phyloP scores from a whole-genome alignment of 2,113 vertebrate genomes.

The Hypanus sabinus region DNA sequence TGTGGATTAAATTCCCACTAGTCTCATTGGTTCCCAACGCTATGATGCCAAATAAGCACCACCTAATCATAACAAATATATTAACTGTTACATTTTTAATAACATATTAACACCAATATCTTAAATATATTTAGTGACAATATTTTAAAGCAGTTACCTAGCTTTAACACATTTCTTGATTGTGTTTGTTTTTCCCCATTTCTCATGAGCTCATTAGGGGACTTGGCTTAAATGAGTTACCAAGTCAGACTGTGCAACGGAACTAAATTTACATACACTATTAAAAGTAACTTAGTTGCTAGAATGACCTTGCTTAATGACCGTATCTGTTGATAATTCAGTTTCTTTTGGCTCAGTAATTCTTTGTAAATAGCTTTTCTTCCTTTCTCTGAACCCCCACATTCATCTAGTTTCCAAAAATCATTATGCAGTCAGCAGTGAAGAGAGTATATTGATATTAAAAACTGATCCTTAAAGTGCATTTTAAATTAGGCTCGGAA shows the following conservation, averaged over 20 bases:
- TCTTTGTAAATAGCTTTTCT: not conserved
- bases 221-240: constrained; percentile 29
- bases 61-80: not conserved
- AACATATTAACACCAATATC: not conserved
- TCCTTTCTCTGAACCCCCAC: not conserved
- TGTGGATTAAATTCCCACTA: not conserved
- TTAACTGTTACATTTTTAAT: not conserved
- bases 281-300: constrained; percentile 17
- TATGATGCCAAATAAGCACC: not conserved
- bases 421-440: not conserved
- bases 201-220: not conserved
- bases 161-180: not conserved
- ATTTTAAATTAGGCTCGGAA: not conserved
- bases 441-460: not conserved
- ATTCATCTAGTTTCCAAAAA: not conserved
- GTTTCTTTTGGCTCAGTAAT: constrained; percentile 19
- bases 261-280: constrained; percentile 27
- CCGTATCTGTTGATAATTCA: not conserved
- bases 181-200: not conserved
- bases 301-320: constrained; percentile 21
- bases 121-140: not conserved
- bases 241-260: not conserved
- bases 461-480: not conserved
- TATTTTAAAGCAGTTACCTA: not conserved
- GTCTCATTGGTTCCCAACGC: no score